A percentile compares a stretch with the other conserved stretches of the same genome.
These are phyloP conservation scores for Argyrosomus japonicus DNA, from an alignment of 2,113 vertebrate species.

Conservation along the genomic window DNA sequence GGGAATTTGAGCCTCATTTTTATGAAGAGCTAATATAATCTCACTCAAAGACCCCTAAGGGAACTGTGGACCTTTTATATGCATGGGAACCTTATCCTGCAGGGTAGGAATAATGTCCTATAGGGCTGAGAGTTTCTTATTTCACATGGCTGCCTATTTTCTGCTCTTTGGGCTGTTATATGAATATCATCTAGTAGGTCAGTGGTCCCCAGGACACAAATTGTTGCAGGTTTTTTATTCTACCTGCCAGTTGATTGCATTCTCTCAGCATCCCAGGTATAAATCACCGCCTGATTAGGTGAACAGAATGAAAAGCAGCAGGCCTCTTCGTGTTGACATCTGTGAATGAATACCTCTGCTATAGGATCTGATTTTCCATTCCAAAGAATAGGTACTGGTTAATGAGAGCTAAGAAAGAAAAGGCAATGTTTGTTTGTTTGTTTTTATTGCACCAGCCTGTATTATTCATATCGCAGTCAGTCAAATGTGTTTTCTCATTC, in stretches of 20 bases:
- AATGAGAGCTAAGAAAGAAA: background rate
- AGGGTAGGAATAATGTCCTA: background rate
- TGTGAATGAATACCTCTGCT: slow-evolving; percentile 25
- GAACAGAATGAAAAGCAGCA: slow-evolving; percentile 23
- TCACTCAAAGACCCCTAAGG: background rate
- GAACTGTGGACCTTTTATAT: background rate
- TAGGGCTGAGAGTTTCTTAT: background rate
- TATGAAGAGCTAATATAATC: background rate
- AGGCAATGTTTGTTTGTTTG: background rate
- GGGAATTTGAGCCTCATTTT: background rate
- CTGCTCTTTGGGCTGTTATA: background rate
- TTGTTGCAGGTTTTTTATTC: background rate
- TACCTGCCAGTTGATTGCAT: slow-evolving; percentile 40
- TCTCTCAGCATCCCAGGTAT: slow-evolving; percentile 5
- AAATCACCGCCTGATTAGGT: slow-evolving; percentile 31
- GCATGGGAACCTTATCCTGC: background rate
- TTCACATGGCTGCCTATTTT: background rate
- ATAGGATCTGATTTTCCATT: slow-evolving; percentile 41
- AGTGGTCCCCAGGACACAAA: slow-evolving; percentile 7
- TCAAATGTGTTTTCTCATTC: background rate
- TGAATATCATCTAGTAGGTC: background rate
- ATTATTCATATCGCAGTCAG: background rate
- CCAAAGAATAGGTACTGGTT: slow-evolving; percentile 14
- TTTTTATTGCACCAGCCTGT: background rate
- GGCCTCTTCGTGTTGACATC: background rate